Evolutionary conservation across 2,888 invertebrate genomes (phyloP).

Genomic region (Chymomyza fuscimana): DNA sequence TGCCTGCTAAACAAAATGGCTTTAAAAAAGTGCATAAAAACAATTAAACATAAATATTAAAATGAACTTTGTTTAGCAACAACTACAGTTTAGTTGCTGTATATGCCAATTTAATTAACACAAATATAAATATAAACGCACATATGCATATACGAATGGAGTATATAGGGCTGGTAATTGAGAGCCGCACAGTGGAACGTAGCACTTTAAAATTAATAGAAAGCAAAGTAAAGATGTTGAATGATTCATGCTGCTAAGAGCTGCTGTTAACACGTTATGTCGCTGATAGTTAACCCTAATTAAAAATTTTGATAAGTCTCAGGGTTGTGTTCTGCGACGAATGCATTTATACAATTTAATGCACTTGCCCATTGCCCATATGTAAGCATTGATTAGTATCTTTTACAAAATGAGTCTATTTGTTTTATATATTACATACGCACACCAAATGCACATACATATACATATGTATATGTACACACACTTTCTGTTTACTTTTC

Average conservation of each 20-base stretch:
- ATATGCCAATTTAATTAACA: background rate
- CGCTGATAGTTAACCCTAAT: background rate
- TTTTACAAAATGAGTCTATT: no score
- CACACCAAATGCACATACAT: background rate
- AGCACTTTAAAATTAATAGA: background rate
- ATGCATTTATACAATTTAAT: background rate
- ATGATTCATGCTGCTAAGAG: background rate
- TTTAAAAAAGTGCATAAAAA: constrained; percentile 2
- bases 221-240: background rate
- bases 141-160: background rate
- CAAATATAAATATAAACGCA: no score
- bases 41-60: background rate
- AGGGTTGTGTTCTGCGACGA: background rate
- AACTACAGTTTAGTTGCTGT: background rate
- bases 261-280: no score
- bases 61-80: background rate
- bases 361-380: background rate
- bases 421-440: background rate
- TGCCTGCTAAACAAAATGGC: background rate
- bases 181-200: background rate
- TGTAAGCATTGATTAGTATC: background rate
- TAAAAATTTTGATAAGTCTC: background rate
- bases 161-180: background rate
- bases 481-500: constrained; percentile 55
- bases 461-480: background rate